phyloP scores from a whole-genome alignment of 2,888 invertebrate genomes.

The Drosophila paracracens region DNA sequence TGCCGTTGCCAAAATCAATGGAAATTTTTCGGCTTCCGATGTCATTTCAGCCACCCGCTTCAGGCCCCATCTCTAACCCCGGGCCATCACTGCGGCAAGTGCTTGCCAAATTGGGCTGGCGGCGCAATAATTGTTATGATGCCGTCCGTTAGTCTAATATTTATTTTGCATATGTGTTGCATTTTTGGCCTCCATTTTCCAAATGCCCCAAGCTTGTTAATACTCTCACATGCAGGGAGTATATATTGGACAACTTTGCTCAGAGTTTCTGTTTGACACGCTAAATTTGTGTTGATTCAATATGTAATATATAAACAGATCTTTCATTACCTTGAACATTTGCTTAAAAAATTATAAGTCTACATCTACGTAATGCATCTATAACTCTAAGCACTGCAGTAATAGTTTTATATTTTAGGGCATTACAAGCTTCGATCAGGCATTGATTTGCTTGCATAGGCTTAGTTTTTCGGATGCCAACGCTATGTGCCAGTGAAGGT shows the following conservation, averaged over 20 bases:
- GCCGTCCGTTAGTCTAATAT: conserved; percentile 75
- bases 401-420: conserved; percentile 13
- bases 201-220: conserved; percentile 26
- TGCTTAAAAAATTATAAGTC: not conserved
- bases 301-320: not conserved
- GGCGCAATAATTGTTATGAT: conserved; percentile 78
- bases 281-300: not conserved
- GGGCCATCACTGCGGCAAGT: conserved; percentile 14
- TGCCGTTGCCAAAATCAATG: conserved; percentile 79
- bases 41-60: conserved; percentile 40
- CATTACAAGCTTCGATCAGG: conserved; percentile 32
- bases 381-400: not conserved
- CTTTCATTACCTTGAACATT: not conserved
- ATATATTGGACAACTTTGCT: not conserved
- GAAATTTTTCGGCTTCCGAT: conserved; percentile 73
- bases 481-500: conserved; percentile 48
- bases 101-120: conserved; percentile 66
- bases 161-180: conserved; percentile 76
- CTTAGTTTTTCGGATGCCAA: conserved; percentile 44
- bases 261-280: not conserved
- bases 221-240: conserved; percentile 26
- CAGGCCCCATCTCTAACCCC: not conserved
- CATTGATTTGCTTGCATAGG: conserved; percentile 19
- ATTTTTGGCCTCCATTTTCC: conserved; percentile 33
- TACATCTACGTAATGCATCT: not conserved